Evolutionary conservation across 2,113 vertebrate genomes (phyloP).

Genomic region (Syngnathus scovelli): DNA sequence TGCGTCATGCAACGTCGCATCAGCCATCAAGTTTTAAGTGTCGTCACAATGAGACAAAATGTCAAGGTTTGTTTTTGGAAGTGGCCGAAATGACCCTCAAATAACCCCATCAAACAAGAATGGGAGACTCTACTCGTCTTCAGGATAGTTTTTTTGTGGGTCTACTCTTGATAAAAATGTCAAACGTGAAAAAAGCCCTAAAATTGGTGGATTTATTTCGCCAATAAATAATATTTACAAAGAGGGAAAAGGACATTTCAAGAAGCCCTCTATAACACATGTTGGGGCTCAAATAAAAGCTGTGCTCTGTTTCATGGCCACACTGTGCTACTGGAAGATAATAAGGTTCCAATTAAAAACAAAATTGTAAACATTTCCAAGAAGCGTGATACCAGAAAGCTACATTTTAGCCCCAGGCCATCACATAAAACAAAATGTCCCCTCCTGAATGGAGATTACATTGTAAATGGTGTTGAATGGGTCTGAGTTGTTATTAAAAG

Average conservation of each 20-base stretch:
- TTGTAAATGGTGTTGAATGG: neutral
- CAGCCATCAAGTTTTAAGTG: neutral
- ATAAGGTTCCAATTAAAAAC: neutral
- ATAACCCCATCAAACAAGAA: neutral
- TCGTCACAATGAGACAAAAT: neutral
- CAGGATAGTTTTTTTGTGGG: neutral
- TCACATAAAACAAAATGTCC: neutral
- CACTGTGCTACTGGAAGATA: neutral
- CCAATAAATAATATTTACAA: too few species aligned
- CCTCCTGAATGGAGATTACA: neutral
- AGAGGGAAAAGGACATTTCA: neutral
- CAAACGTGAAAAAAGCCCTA: neutral
- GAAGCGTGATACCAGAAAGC: neutral
- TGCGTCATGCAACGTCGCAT: neutral
- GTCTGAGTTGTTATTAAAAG: neutral
- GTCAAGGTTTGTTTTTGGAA: neutral
- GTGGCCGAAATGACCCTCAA: neutral
- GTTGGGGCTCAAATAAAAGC: neutral
- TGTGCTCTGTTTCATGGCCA: neutral
- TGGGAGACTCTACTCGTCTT: too few species aligned
- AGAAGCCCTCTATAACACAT: neutral
- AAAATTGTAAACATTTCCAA: neutral
- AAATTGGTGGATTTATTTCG: neutral
- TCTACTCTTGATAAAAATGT: neutral
- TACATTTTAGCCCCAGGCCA: neutral